Percentiles rank a stretch among this genome's conserved stretches.
Conservation (phyloP, 2,113 vertebrate genomes). For the Pseudorasbora parva region DNA sequence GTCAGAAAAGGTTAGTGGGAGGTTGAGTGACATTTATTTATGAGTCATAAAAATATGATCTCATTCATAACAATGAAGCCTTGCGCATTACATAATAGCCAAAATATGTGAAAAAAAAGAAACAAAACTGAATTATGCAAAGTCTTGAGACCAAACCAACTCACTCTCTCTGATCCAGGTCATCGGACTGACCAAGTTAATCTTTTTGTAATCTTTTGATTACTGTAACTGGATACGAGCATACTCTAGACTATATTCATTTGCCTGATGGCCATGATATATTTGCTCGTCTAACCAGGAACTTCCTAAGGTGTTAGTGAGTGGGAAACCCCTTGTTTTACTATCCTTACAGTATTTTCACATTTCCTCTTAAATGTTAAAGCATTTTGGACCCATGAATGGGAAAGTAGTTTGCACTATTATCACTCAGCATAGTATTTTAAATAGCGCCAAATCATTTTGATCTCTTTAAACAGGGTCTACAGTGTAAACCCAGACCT, state of each 20-base stretch:
- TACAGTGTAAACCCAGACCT: conserved; percentile 27
- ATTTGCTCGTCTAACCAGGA: conserved; percentile 33
- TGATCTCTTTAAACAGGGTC: conserved; percentile 27
- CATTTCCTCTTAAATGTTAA: conserved; percentile 31
- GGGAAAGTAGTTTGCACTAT: not conserved
- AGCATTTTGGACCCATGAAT: not conserved
- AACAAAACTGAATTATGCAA: no score
- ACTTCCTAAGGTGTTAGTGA: conserved; percentile 13
- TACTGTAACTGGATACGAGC: not conserved
- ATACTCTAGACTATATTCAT: not conserved
- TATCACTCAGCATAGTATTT: not conserved
- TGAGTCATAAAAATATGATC: conserved; percentile 8
- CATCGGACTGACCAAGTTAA: no score
- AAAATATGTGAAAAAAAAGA: no score
- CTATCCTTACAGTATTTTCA: not conserved
- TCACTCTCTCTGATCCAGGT: not conserved
- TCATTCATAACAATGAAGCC: not conserved
- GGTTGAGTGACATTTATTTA: not conserved
- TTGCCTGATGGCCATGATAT: not conserved
- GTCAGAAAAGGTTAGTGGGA: not conserved
- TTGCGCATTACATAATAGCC: not conserved
- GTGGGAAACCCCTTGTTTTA: conserved; percentile 42
- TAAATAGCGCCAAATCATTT: not conserved
- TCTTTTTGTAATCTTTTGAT: not conserved
- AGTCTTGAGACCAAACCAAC: not conserved